These are phyloP conservation scores for Amazona guildingii DNA, from an alignment of 2,113 vertebrate genomes.

Conservation along the genomic window DNA sequence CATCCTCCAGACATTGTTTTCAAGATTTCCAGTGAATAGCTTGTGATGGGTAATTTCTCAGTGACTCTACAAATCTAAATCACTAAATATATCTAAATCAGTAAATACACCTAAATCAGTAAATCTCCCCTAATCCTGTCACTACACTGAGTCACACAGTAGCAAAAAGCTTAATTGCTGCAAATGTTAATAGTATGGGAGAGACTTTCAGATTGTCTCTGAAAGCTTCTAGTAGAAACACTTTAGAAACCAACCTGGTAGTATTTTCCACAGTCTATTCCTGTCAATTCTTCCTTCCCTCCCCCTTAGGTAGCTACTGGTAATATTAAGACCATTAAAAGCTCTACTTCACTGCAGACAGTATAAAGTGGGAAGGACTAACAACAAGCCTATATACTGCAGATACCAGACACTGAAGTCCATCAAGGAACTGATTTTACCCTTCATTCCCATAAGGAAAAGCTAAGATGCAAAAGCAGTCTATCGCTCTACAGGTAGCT, in stretches of 20 bases:
- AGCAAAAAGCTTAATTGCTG: slow-evolving; percentile 2
- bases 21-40: not conserved
- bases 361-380: not conserved
- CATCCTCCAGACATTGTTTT: not conserved
- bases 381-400: not conserved
- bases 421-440: not conserved
- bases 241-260: not conserved
- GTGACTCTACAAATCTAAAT: not conserved
- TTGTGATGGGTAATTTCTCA: not conserved
- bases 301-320: not conserved
- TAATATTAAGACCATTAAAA: not conserved
- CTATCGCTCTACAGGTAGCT: not conserved
- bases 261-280: not conserved
- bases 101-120: not conserved
- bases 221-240: not conserved
- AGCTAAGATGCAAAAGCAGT: not conserved
- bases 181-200: not conserved
- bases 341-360: not conserved
- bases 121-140: slow-evolving; percentile 8
- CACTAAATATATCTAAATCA: slow-evolving; percentile 1
- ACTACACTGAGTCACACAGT: not conserved
- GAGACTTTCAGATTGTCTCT: not conserved
- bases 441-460: not conserved
- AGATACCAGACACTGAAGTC: not conserved
- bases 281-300: not conserved